Base-by-base conservation (phyloP, 2,113 vertebrate genomes). In the Platysteira castanea region DNA sequence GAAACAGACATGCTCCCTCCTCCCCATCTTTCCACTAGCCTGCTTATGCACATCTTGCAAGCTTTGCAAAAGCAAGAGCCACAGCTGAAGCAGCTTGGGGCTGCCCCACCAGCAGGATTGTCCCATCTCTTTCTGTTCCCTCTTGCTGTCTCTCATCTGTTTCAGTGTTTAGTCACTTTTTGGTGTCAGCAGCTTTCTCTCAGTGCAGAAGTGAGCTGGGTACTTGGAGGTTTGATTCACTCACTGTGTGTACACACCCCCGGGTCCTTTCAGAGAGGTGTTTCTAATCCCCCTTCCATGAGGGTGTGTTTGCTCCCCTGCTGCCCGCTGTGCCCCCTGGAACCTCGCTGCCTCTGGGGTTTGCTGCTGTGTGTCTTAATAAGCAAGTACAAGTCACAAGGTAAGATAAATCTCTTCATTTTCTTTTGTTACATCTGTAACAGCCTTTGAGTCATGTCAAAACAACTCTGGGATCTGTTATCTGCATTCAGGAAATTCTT, bases 301-400 rank as follows among this genome's bases (percentile, higher is more conserved):
- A 54, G 27, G 35, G 6, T 46, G 44, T 31, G 3, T 77, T 65
- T 53, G 14, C 18, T 13, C 12, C 15, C 7, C 44, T 39, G 33
- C n/a, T 17, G 6, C 68, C 35, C 0, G 1, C 46, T 13, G 0
- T 33, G 22, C 4, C 37, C 37, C 35, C 47, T 2, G 0, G 18
- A 19, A 24, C 47, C 47, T 65, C 1, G 0, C 49, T 24, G 21
- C 17, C 5, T 9, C 60, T 46, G 8, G 17, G 22, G 2, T 21
- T 69, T 77, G 69, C 42, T 57, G 18, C 67, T 60, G 22, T n/a
- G 33, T 26, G 31, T 74, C 77, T 75, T 70, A 50, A 76, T 44
- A 67, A 81, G 52, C 67, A 54, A 68, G 41, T 54, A 44, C 24
- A 28, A 63, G 47, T 37, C 53, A 52, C 35, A 65, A 64, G 60